Percentiles rank a stretch among this genome's conserved stretches.
These are phyloP conservation scores for Trachelus stipa DNA, from an alignment of 2,888 invertebrate species.

Conservation along the genomic window DNA sequence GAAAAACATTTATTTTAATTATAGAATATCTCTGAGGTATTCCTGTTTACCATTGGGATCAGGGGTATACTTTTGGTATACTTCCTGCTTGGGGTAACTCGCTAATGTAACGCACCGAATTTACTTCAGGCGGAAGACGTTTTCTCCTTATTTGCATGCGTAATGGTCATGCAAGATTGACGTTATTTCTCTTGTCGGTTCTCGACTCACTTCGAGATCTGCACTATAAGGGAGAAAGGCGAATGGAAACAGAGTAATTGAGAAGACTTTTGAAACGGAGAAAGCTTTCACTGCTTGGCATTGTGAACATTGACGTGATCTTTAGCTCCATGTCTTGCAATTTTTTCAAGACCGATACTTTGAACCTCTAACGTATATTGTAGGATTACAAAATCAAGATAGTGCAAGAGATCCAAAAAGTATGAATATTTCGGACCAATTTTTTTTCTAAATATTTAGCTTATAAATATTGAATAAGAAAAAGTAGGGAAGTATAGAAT, in stretches of 20 bases:
- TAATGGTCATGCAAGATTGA: constrained; percentile 46
- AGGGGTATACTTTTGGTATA: not conserved
- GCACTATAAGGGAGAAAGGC: constrained; percentile 18
- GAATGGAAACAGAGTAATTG: constrained; percentile 31
- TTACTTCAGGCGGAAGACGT: constrained; percentile 19
- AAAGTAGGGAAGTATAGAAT: not conserved
- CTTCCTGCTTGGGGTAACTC: not conserved
- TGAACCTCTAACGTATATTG: not conserved
- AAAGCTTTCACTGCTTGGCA: not conserved
- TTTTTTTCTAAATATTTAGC: not conserved
- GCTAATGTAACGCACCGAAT: not conserved
- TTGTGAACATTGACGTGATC: not conserved
- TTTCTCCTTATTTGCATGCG: constrained; percentile 39
- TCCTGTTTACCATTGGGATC: not conserved
- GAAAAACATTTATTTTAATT: not conserved
- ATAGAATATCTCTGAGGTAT: not conserved
- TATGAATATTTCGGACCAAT: not conserved
- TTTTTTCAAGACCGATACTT: not conserved
- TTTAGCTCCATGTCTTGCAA: not conserved
- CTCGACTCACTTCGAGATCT: constrained; percentile 11
- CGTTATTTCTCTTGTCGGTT: constrained; percentile 21
- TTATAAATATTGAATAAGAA: not conserved
- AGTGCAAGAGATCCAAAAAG: not conserved
- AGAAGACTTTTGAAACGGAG: constrained; percentile 18
- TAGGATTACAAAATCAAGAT: not conserved